These are phyloP conservation scores for Tuta absoluta DNA, from an alignment of 2,888 invertebrate species.

Conservation along the genomic window DNA sequence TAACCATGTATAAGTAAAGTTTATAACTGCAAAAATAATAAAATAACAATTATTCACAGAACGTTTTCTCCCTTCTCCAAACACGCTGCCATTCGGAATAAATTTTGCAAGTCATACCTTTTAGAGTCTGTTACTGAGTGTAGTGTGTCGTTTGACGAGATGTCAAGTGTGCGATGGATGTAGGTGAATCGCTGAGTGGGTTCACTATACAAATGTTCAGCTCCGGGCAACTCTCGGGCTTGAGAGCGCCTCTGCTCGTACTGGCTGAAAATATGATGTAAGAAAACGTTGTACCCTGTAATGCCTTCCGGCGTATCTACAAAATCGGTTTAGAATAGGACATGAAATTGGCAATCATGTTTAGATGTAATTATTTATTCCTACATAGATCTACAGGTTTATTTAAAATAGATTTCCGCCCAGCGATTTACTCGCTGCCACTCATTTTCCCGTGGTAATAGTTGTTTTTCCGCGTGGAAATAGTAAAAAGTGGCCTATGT, in stretches of 20 bases:
- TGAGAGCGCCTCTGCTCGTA: not conserved
- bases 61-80: too few relatives aligned
- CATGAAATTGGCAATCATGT: too few relatives aligned
- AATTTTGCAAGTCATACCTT: not conserved
- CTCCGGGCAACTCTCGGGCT: slow-evolving; percentile 3
- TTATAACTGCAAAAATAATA: not conserved
- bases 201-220: slow-evolving; percentile 55
- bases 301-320: not conserved
- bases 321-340: not conserved
- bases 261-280: not conserved
- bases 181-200: slow-evolving; percentile 57
- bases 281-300: not conserved
- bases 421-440: too few relatives aligned
- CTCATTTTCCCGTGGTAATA: too few relatives aligned
- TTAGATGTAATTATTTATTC: too few relatives aligned
- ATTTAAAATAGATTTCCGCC: too few relatives aligned
- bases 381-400: too few relatives aligned
- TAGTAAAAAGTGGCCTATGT: too few relatives aligned
- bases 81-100: not conserved
- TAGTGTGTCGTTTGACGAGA: slow-evolving; percentile 51
- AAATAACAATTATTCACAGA: too few relatives aligned
- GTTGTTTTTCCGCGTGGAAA: too few relatives aligned
- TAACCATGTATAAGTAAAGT: too few relatives aligned
- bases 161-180: slow-evolving; percentile 56
- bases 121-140: not conserved